Conservation (phyloP, 2,113 vertebrate genomes). For the Leptodactylus fuscus region DNA sequence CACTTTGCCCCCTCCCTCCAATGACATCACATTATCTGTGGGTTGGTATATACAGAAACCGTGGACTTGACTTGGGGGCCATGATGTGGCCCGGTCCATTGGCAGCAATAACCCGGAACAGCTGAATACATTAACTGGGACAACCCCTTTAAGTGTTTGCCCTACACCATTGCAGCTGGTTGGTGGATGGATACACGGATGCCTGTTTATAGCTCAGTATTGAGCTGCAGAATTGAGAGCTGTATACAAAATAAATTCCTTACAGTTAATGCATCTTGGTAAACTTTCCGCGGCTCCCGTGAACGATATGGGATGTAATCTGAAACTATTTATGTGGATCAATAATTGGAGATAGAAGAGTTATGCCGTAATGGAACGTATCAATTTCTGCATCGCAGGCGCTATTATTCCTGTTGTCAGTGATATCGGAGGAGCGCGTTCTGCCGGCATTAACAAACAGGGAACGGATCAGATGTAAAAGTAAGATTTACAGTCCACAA, state of each 20-base stretch:
- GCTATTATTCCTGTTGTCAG: slow-evolving; percentile 7
- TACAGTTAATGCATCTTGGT: slow-evolving; percentile 8
- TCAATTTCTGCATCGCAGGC: slow-evolving; percentile 33
- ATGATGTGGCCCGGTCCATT: no score
- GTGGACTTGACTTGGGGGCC: no score
- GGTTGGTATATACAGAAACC: no score
- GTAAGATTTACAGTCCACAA: background rate
- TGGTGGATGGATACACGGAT: no score
- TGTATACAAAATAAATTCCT: slow-evolving; percentile 6
- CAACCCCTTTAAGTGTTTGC: no score
- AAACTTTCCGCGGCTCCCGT: background rate
- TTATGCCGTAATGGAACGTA: slow-evolving; percentile 37
- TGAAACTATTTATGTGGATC: slow-evolving; percentile 33
- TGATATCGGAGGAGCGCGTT: background rate
- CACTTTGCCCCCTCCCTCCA: no score
- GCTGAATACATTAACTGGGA: no score
- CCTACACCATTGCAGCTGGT: no score
- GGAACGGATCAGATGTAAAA: background rate
- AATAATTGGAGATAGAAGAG: slow-evolving; percentile 35
- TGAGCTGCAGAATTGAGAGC: background rate
- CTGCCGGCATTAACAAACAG: background rate
- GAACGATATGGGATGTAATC: slow-evolving; percentile 36
- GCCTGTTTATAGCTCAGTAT: no score
- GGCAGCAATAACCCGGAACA: no score
- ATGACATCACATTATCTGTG: no score